These are phyloP conservation scores for Pilophorus perplexus DNA, from an alignment of 2,888 invertebrate genomes.

Conservation along the genomic window DNA sequence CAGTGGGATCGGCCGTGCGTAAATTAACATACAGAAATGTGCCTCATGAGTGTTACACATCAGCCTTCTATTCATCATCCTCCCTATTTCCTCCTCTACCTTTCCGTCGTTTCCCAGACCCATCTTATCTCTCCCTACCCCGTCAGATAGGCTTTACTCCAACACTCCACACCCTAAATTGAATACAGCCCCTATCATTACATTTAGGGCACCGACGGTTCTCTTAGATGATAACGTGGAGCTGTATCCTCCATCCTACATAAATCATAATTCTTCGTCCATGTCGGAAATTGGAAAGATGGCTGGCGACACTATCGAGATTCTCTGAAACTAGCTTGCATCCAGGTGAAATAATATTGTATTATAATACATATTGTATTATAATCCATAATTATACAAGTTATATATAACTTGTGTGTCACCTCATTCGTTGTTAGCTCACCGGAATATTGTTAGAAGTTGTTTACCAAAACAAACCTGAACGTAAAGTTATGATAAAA, in stretches of 20 bases:
- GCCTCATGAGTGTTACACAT: conserved; percentile 36
- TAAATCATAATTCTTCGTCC: conserved; percentile 27
- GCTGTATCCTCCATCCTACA: conserved; percentile 10
- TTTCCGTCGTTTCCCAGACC: neutral
- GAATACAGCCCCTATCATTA: conserved; percentile 7
- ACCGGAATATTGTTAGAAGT: too few species aligned
- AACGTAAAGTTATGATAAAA: too few species aligned
- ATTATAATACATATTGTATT: too few species aligned
- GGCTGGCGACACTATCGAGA: conserved; percentile 25
- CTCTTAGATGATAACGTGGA: conserved; percentile 9
- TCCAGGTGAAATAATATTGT: neutral
- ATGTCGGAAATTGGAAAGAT: conserved; percentile 30
- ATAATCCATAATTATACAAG: too few species aligned
- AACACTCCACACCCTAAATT: conserved; percentile 15
- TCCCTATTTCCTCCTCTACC: neutral
- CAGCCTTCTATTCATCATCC: conserved; percentile 37
- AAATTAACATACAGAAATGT: conserved; percentile 39
- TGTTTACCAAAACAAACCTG: too few species aligned
- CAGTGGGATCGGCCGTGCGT: conserved; percentile 15
- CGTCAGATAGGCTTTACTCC: conserved; percentile 1
- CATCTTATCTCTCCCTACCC: conserved; percentile 20
- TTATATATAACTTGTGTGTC: too few species aligned
- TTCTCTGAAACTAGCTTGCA: neutral
- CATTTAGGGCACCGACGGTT: neutral
- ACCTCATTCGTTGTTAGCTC: too few species aligned